Conservation (phyloP, 2,113 vertebrate genomes). For the Symphodus melops region DNA sequence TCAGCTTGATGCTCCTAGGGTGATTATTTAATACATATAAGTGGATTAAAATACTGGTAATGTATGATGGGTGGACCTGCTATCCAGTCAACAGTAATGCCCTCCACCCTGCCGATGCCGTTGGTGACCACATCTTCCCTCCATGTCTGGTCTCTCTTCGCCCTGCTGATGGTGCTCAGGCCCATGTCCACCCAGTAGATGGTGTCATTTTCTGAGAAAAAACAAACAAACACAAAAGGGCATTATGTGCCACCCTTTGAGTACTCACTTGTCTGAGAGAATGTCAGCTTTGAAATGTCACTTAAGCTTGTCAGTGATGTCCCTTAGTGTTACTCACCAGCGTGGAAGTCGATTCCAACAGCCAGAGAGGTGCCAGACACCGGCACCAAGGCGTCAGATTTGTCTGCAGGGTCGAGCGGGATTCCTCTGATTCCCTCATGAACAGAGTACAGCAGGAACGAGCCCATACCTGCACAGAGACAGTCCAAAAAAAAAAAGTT, state of each 20-base stretch:
- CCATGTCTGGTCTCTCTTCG: conserved; percentile 97
- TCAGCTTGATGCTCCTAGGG: conserved; percentile 1
- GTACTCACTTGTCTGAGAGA: conserved; percentile 1
- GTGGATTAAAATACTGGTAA: neutral
- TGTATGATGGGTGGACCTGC: conserved; percentile 82
- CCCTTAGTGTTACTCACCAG: conserved; percentile 82
- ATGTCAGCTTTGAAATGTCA: conserved; percentile 22
- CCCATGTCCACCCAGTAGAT: conserved; percentile 99
- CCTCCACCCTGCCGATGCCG: conserved; percentile 95
- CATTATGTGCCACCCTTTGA: conserved; percentile 10
- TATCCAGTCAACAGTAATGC: conserved; percentile 98
- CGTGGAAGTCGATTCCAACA: conserved; percentile 97
- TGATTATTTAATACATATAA: neutral
- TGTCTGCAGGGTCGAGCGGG: conserved; percentile 93
- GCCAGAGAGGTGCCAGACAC: conserved; percentile 96
- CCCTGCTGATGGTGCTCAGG: conserved; percentile 95
- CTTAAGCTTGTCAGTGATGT: conserved; percentile 1
- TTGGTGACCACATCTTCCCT: conserved; percentile 97
- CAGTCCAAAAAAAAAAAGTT: neutral
- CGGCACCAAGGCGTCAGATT: conserved; percentile 94
- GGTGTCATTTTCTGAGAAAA: conserved; percentile 92
- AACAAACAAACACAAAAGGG: too few species aligned
- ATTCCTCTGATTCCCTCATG: conserved; percentile 97
- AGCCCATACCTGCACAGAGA: conserved; percentile 89
- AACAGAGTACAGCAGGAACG: conserved; percentile 95